Evolutionary conservation across 92 coral and sea anemone species (phyloP).

Genomic region (Pocillopora grandis): DNA sequence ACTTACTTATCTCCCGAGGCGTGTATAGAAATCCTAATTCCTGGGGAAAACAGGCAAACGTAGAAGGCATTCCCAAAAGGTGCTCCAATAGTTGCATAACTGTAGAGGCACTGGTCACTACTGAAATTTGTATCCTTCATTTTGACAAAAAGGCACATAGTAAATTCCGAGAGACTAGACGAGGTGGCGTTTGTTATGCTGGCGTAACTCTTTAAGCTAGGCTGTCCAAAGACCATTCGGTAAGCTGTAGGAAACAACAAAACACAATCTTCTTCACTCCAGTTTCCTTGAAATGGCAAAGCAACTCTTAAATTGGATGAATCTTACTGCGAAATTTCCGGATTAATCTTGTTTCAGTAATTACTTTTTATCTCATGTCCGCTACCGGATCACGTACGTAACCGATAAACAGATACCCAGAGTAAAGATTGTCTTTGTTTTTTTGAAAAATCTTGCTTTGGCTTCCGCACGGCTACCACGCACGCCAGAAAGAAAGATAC

Average conservation of each 20-base stretch:
- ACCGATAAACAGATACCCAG: no score
- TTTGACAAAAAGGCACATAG: constrained; percentile 14
- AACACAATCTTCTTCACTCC: no score
- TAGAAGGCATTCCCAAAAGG: not conserved
- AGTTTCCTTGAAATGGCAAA: no score
- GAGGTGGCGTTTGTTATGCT: not conserved
- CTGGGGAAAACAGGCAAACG: not conserved
- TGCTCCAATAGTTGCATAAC: not conserved
- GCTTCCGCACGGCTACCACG: no score
- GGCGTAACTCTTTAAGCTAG: not conserved
- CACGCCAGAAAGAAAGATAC: no score
- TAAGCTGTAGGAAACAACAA: not conserved
- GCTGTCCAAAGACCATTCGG: not conserved
- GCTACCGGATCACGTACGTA: no score
- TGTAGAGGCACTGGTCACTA: not conserved
- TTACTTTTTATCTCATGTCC: no score
- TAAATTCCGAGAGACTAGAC: not conserved
- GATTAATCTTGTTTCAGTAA: no score
- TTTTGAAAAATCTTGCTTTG: no score
- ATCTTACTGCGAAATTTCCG: no score
- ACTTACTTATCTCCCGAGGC: not conserved
- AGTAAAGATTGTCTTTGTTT: no score
- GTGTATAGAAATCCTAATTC: not conserved
- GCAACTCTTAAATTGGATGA: no score
- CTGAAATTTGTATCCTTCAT: not conserved